A percentile compares a stretch with the other conserved stretches of the same genome.
Evolutionary conservation across 2,888 invertebrate genomes (phyloP).

Genomic region (Leptopilina syphax): DNA sequence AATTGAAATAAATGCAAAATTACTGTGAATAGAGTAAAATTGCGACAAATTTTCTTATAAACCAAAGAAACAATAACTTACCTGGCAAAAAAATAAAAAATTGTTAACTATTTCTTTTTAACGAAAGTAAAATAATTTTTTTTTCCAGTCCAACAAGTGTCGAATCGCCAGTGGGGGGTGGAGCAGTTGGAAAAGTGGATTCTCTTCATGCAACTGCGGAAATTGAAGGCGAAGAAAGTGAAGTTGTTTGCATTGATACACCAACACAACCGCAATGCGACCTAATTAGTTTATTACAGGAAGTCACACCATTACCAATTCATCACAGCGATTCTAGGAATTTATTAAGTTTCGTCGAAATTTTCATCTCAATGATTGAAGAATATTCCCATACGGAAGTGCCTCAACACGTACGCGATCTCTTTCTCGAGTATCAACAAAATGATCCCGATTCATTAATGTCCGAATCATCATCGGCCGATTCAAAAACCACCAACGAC

Average conservation of each 20-base stretch:
- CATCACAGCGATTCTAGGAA: constrained; percentile 71
- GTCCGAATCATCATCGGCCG: constrained; percentile 59
- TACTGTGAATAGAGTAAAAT: too few relatives aligned
- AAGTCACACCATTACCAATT: constrained; percentile 79
- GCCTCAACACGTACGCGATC: constrained; percentile 81
- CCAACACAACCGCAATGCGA: constrained; percentile 85
- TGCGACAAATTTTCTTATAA: too few relatives aligned
- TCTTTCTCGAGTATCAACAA: constrained; percentile 81
- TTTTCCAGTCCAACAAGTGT: constrained; percentile 71
- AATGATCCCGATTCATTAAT: constrained; percentile 68
- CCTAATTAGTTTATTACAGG: constrained; percentile 84
- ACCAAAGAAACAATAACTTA: too few relatives aligned
- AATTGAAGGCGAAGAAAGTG: constrained; percentile 90
- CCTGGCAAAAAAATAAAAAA: too few relatives aligned
- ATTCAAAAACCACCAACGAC: constrained; percentile 67
- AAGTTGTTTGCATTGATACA: constrained; percentile 86
- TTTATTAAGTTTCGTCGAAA: constrained; percentile 77
- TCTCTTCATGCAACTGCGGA: constrained; percentile 85
- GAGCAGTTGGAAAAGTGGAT: constrained; percentile 80
- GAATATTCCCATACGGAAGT: constrained; percentile 72
- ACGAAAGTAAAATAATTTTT: constrained; percentile 1
- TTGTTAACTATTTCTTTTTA: not conserved
- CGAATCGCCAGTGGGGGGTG: constrained; percentile 75
- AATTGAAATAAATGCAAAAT: too few relatives aligned
- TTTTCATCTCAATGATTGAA: constrained; percentile 83